Evolutionary conservation across 2,797 vertebrate species (phyloP).

Genomic region (Aplochiton taeniatus): DNA sequence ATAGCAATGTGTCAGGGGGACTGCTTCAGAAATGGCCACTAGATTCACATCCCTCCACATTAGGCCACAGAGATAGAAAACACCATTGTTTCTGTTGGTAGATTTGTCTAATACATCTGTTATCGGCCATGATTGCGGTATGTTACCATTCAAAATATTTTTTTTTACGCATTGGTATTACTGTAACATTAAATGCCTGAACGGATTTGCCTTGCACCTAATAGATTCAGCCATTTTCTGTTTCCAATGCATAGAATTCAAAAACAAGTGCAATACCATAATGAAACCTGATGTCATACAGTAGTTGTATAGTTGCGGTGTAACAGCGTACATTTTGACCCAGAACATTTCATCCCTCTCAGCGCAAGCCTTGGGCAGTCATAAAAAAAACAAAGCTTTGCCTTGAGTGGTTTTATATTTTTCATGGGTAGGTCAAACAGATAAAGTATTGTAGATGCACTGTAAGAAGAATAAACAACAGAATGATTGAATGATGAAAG

Average conservation of each 20-base stretch:
- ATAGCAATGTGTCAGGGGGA: constrained; percentile 21
- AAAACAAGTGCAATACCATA: neutral
- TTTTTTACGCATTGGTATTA: too few relatives aligned
- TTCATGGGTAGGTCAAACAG: too few relatives aligned
- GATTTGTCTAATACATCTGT: constrained; percentile 30
- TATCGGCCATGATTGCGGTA: constrained; percentile 4
- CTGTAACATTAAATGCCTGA: too few relatives aligned
- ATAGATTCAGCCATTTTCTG: neutral
- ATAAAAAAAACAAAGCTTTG: neutral
- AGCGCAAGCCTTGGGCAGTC: constrained; percentile 37
- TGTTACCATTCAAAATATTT: constrained; percentile 6
- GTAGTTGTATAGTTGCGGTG: constrained; percentile 8
- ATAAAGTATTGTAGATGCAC: too few relatives aligned
- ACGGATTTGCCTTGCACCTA: too few relatives aligned
- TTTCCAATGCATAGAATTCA: too few relatives aligned
- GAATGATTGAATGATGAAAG: too few relatives aligned
- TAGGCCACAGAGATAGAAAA: neutral
- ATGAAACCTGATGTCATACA: neutral
- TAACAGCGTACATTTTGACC: constrained; percentile 16
- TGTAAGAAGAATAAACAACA: too few relatives aligned
- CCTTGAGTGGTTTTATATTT: neutral
- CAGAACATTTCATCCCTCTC: constrained; percentile 11
- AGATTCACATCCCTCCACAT: constrained; percentile 15
- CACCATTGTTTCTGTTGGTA: neutral
- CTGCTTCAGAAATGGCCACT: constrained; percentile 6